Conservation (phyloP, 2,113 vertebrate species). For the Elanoides forficatus region DNA sequence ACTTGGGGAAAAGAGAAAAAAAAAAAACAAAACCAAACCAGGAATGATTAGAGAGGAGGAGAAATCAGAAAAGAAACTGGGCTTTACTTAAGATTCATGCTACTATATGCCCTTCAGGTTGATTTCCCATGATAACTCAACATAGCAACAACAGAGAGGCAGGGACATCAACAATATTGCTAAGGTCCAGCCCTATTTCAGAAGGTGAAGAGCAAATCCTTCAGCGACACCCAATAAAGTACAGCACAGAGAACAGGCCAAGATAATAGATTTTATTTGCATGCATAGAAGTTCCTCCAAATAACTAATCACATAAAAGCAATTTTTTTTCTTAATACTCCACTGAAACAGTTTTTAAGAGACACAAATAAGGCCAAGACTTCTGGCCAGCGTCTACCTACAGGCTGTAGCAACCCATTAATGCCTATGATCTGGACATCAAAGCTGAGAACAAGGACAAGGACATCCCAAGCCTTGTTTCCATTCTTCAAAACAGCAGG, state of each 20-base stretch:
- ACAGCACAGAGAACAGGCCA: neutral
- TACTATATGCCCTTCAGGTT: neutral
- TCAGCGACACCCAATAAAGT: rapidly evolving
- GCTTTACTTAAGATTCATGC: neutral
- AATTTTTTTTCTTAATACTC: neutral
- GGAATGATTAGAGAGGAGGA: neutral
- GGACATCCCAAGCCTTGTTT: neutral
- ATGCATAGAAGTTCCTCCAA: neutral
- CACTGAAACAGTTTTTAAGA: neutral
- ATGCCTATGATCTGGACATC: neutral
- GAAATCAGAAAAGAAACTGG: neutral
- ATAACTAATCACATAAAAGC: neutral
- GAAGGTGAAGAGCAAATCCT: neutral
- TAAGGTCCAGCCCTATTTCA: neutral
- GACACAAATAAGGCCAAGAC: neutral
- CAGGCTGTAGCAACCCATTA: neutral
- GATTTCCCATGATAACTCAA: neutral
- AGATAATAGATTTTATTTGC: neutral
- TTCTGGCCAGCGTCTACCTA: neutral
- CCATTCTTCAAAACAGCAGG: neutral
- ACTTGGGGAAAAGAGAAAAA: neutral
- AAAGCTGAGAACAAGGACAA: neutral
- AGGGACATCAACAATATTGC: neutral
- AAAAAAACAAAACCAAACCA: neutral
- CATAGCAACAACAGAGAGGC: neutral